phyloP scores from a whole-genome alignment of 2,113 vertebrate species.

The Leptocoma aspasia region DNA sequence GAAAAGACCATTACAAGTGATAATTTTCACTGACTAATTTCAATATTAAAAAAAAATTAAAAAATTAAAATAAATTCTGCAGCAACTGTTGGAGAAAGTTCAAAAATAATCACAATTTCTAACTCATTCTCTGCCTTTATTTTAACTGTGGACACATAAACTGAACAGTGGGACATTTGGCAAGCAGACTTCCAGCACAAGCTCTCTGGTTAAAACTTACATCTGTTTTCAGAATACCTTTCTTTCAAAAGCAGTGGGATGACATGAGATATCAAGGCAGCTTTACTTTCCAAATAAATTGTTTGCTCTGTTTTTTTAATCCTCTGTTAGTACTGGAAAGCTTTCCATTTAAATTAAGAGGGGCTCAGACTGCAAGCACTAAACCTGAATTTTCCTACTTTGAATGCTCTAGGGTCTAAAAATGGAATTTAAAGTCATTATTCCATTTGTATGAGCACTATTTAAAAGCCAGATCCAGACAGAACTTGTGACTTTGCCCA shows the following conservation, averaged over 20 bases:
- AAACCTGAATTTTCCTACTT: conserved; percentile 6
- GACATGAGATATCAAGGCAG: conserved; percentile 31
- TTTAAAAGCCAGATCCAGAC: neutral
- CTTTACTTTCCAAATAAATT: conserved; percentile 22
- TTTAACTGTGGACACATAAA: neutral
- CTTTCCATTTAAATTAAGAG: neutral
- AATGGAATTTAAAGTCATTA: neutral
- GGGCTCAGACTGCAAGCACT: neutral
- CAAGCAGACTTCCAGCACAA: conserved; percentile 26
- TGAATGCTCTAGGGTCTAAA: neutral
- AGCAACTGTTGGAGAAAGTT: conserved; percentile 4
- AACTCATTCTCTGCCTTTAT: neutral
- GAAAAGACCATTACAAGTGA: neutral
- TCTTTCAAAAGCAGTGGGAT: neutral
- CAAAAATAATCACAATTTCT: conserved; percentile 24
- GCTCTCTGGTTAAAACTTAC: neutral
- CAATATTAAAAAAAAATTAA: neutral
- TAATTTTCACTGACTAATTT: neutral
- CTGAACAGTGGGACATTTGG: conserved; percentile 37
- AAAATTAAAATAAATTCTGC: conserved; percentile 5
- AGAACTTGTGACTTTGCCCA: neutral
- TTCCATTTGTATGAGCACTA: neutral
- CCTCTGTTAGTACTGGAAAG: neutral
- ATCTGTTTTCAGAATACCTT: conserved; percentile 47
- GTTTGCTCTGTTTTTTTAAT: neutral